These are phyloP conservation scores for Orthosia incerta DNA, from an alignment of 2,888 invertebrate species.

Conservation along the genomic window DNA sequence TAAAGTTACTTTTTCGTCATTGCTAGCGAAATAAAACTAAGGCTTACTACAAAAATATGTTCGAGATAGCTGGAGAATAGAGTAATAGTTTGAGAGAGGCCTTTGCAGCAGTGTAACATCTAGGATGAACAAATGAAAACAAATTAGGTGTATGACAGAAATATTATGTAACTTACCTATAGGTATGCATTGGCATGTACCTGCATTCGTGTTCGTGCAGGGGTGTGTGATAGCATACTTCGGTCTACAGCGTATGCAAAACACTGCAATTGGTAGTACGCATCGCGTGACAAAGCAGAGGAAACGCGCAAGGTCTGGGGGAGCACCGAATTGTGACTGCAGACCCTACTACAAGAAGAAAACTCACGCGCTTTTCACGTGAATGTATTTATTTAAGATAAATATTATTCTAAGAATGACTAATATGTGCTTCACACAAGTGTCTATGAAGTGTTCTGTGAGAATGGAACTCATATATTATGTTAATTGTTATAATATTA, in stretches of 20 bases:
- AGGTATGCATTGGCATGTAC: neutral
- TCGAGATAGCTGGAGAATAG: too few species aligned
- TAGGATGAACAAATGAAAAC: neutral
- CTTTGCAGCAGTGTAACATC: too few species aligned
- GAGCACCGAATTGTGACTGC: constrained; percentile 69
- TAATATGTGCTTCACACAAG: constrained; percentile 1
- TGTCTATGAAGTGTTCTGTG: neutral
- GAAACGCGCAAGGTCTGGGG: constrained; percentile 71
- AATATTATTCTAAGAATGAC: neutral
- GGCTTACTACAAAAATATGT: too few species aligned
- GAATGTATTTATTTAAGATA: neutral
- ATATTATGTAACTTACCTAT: neutral
- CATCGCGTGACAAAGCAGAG: constrained; percentile 67
- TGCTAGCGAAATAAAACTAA: too few species aligned
- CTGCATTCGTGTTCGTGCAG: too few species aligned
- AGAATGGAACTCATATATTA: neutral
- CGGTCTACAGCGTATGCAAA: constrained; percentile 39
- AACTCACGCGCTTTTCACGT: constrained; percentile 47
- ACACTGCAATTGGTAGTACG: constrained; percentile 51
- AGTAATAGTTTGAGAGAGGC: too few species aligned
- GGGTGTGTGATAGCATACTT: constrained; percentile 18
- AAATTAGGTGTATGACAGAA: too few species aligned
- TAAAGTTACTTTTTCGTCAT: too few species aligned
- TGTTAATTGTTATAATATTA: too few species aligned
- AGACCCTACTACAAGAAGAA: constrained; percentile 44